Conservation (phyloP, 2,797 vertebrate genomes). For the Pangasius djambal region DNA sequence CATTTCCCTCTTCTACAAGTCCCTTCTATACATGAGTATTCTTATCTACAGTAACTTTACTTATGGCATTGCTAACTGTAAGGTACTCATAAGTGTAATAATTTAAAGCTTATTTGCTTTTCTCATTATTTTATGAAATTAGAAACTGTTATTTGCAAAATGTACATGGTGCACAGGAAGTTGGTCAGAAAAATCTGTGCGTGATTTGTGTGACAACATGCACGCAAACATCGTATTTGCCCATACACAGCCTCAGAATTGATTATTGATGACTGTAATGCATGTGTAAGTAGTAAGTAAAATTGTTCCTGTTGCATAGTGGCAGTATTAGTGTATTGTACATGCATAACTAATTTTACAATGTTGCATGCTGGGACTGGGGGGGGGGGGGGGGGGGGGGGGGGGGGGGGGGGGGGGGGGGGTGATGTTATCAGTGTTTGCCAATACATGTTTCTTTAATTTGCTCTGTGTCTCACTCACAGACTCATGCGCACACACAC, state of each 20-base stretch:
- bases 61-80: neutral
- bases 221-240: neutral
- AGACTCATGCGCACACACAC: neutral
- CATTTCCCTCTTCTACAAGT: neutral
- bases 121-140: neutral
- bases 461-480: neutral
- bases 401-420: too few species aligned
- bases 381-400: too few species aligned
- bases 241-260: neutral
- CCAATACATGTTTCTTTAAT: constrained; percentile 27
- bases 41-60: neutral
- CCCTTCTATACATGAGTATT: neutral
- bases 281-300: neutral
- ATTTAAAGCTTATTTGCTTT: neutral
- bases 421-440: neutral
- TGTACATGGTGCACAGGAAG: neutral
- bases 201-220: neutral
- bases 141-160: neutral
- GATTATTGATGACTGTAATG: neutral
- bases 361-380: neutral
- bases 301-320: neutral
- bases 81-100: neutral
- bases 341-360: constrained; percentile 20
- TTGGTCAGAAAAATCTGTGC: neutral
- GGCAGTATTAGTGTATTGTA: neutral